phyloP scores from a whole-genome alignment of 1,140 invertebrate species.

The Harlomillsia oculata region DNA sequence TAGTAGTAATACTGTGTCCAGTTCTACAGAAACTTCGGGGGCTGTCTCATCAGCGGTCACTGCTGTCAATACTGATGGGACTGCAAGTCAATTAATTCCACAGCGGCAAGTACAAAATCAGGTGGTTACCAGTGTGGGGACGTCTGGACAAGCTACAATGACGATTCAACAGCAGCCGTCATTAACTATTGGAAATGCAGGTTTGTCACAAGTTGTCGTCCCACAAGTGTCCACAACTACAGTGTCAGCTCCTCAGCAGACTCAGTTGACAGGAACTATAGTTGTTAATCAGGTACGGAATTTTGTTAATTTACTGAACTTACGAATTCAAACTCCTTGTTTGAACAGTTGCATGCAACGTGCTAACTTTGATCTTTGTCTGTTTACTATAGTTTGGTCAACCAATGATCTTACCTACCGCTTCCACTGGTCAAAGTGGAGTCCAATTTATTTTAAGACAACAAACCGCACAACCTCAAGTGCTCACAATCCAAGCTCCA shows the following conservation, averaged over 20 bases:
- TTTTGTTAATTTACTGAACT: conserved; percentile 4
- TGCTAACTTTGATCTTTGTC: neutral
- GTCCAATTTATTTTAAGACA: conserved; percentile 33
- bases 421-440: conserved; percentile 24
- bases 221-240: conserved; percentile 17
- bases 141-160: conserved; percentile 2
- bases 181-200: conserved; percentile 24
- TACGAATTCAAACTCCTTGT: conserved; percentile 3
- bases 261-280: conserved; percentile 29
- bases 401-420: conserved; percentile 30
- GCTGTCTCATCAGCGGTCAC: neutral
- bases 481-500: conserved; percentile 31
- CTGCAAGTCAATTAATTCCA: conserved; percentile 20
- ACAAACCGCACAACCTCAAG: conserved; percentile 33
- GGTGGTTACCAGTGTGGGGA: conserved; percentile 16
- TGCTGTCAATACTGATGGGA: neutral
- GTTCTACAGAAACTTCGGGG: conserved; percentile 1
- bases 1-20: neutral
- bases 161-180: conserved; percentile 16
- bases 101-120: conserved; percentile 17
- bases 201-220: conserved; percentile 29
- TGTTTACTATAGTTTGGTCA: conserved; percentile 29
- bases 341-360: neutral
- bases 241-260: conserved; percentile 21
- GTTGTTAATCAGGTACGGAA: conserved; percentile 34